Evolutionary conservation across 1,140 invertebrate genomes (phyloP), one percentile per base, ranked within the genome.

Genomic region (Drosophila arawakana): DNA sequence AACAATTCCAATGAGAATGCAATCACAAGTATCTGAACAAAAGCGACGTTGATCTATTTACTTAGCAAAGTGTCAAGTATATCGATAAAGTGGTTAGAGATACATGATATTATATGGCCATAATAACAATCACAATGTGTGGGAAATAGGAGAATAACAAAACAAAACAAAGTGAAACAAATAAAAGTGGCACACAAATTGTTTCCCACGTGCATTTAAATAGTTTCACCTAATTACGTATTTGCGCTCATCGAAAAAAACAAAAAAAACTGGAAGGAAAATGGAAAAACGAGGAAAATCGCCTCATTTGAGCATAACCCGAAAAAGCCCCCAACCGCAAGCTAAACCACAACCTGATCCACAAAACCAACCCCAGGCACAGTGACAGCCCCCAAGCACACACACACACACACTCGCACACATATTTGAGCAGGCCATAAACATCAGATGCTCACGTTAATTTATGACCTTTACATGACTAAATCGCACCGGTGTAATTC

Each of bases 391-490:
- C 35, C 21, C 18, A 30, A 30, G 6, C 60, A 21, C 39, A 61
- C 34, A 4, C 18, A 10, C 47, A 41, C 60, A 21, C 44, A 61
- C 34, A 2, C 37, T 3, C 39, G 3, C 15, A 5, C 18, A 10
- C 47, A 35, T 52, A 25, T 34, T 57, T 8, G 52, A 41, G 59
- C n/a, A 62, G 72, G 41, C 49, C 34, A 76, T 82, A 76, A 78
- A 76, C 54, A 63, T 73, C 46, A 21, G 44, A 43, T 52, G 55
- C 44, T 62, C 68, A 49, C 35, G 11, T 54, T 79, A 79, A 83
- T 83, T 83, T 83, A 83, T 76, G 80, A 25, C 44, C 30, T 69
- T 62, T 83, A 68, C 68, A 66, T 66, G 71, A 69, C 37, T 67
- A 57, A 78, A 62, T 78, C 46, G 54, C 68, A 65, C 21, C 44